A percentile compares a stretch with the other conserved stretches of the same genome.
Evolutionary conservation across 2,113 vertebrate species (phyloP).

Genomic region (Egretta garzetta): DNA sequence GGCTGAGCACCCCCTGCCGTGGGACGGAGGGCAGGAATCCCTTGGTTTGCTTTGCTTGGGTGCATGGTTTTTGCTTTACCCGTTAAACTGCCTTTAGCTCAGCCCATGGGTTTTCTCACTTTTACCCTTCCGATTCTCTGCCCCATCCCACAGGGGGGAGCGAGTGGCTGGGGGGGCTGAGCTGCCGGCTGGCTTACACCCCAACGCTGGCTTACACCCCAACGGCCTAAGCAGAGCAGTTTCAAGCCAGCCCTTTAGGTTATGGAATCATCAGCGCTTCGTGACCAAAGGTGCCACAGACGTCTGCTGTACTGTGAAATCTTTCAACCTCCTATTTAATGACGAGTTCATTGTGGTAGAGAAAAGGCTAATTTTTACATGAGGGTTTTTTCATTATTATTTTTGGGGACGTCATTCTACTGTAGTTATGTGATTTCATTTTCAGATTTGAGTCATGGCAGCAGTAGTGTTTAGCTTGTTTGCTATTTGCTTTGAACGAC

Average conservation of each 20-base stretch:
- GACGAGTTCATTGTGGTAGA: background rate
- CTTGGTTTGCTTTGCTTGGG: too few species aligned
- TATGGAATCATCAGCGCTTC: background rate
- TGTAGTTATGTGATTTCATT: background rate
- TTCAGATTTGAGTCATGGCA: background rate
- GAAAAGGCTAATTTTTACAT: background rate
- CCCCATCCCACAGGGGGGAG: too few species aligned
- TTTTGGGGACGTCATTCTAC: background rate
- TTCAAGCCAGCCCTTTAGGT: too few species aligned
- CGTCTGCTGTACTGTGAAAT: background rate
- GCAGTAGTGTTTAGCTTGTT: background rate
- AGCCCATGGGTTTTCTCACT: too few species aligned
- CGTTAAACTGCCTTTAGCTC: too few species aligned
- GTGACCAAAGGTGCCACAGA: background rate
- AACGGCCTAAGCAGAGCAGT: fast-evolving
- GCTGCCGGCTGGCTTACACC: too few species aligned
- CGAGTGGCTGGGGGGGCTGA: too few species aligned
- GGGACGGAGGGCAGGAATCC: too few species aligned
- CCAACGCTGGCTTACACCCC: background rate
- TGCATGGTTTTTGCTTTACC: too few species aligned
- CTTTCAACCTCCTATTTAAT: background rate
- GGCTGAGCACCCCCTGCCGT: too few species aligned
- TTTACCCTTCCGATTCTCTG: too few species aligned
- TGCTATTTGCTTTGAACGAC: background rate
- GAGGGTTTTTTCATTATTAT: background rate